These are phyloP conservation scores for Plagiodera versicolora DNA, from an alignment of 2,888 invertebrate species.

Conservation along the genomic window DNA sequence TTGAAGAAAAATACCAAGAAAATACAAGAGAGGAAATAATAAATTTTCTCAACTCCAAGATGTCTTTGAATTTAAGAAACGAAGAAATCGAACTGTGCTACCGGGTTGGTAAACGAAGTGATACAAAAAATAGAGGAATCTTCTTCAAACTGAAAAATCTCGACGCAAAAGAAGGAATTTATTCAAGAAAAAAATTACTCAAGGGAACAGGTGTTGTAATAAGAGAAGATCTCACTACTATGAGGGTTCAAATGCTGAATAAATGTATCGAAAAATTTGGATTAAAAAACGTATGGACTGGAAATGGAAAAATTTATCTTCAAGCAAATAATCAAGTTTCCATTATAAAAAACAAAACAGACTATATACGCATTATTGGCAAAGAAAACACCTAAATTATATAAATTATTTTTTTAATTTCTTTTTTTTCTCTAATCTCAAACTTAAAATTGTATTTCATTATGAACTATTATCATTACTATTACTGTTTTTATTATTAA, in stretches of 20 bases:
- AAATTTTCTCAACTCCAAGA: constrained; percentile 11
- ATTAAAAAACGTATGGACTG: constrained; percentile 14
- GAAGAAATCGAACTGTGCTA: constrained; percentile 12
- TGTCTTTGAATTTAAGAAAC: constrained; percentile 1
- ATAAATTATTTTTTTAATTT: no score
- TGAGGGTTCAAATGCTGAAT: constrained; percentile 10
- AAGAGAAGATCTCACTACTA: constrained; percentile 12
- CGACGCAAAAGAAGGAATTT: constrained; percentile 10
- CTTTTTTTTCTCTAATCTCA: background rate
- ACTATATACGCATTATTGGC: background rate
- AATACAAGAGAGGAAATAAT: constrained; percentile 11
- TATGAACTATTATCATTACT: background rate
- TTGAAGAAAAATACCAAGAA: constrained; percentile 2
- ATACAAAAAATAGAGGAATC: constrained; percentile 9
- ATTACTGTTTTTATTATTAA: background rate
- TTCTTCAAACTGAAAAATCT: constrained; percentile 4
- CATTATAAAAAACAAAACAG: constrained; percentile 9
- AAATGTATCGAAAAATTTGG: constrained; percentile 9
- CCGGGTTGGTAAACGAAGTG: constrained; percentile 75
- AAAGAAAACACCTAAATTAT: constrained; percentile 5
- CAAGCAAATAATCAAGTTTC: constrained; percentile 8
- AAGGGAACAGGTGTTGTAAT: constrained; percentile 12
- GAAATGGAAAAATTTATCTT: constrained; percentile 16
- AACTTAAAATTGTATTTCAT: background rate
- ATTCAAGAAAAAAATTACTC: constrained; percentile 11